Base-by-base conservation (phyloP, 1,140 invertebrate species). In the Drosophila obscura region DNA sequence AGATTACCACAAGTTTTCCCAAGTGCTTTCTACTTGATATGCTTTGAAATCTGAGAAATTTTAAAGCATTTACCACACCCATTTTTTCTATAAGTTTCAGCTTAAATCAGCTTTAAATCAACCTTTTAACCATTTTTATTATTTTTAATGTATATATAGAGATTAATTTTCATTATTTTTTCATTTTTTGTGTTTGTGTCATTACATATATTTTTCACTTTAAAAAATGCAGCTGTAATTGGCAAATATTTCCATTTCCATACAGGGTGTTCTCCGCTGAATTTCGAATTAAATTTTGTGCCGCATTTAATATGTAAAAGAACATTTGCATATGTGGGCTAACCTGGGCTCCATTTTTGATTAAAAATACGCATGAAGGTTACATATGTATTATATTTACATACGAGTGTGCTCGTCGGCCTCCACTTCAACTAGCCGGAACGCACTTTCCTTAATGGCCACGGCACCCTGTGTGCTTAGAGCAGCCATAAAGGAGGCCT, bases 401-500 rank as follows among this genome's bases (percentile, higher is more conserved):
- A 31, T 31, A 3, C 2, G 31, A 9, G 31, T 3, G 31, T 9
- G 43, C 43, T 65, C 50, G 66, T 67, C 7, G 62, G 31, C 9
- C 48, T 66, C 31, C 50, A 49, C 50, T 43, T 13, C 16, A 57
- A 67, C 63, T 69, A 67, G 35, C 13, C 50, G 67, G 35, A 66
- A 57, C 63, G 66, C 66, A 67, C 66, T 69, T 56, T 13, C 24
- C 24, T 57, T 57, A 56, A 69, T 57, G 55, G 43, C 57, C 49
- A 50, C 35, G 31, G 35, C 26, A 15, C 6, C 9, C 15, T 19
- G 8, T 28, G 8, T 39, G 35, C 31, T 35, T 35, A 11, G 31
- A 35, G 31, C 31, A 35, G 9, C 35, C 35, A 39, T 39, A 39
- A 39, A 39, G 35, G 35, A 13, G 35, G 35, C 35, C 11, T 13